These are phyloP conservation scores for Julus scandinavius DNA, from an alignment of 2,888 invertebrate species.

Conservation along the genomic window DNA sequence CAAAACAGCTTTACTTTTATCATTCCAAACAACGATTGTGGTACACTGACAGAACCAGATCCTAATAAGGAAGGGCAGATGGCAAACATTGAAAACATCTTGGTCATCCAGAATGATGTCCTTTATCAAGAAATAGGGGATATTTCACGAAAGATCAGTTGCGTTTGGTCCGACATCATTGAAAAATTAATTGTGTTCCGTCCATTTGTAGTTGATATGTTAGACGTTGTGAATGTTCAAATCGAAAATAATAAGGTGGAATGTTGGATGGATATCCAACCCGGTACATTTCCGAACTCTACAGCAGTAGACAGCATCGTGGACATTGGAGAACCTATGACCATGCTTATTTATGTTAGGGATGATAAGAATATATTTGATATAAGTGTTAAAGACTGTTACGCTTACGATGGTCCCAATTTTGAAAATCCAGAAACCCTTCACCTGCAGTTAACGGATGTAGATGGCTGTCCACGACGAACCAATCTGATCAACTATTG, in stretches of 20 bases:
- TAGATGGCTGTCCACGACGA: constrained; percentile 76
- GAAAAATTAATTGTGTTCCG: constrained; percentile 67
- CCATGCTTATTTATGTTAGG: constrained; percentile 76
- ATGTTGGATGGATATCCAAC: constrained; percentile 82
- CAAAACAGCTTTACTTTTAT: constrained; percentile 59
- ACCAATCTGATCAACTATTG: constrained; percentile 75
- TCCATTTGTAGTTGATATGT: constrained; percentile 77
- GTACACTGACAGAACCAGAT: constrained; percentile 59
- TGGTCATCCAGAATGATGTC: constrained; percentile 61
- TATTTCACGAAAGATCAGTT: constrained; percentile 74
- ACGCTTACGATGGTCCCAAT: constrained; percentile 75
- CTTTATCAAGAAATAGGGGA: constrained; percentile 69
- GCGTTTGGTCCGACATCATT: constrained; percentile 64
- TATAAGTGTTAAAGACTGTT: constrained; percentile 76
- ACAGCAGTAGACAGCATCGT: constrained; percentile 73
- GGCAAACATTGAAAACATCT: constrained; percentile 60
- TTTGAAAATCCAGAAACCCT: constrained; percentile 72
- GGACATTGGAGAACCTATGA: constrained; percentile 77
- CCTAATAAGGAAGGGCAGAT: constrained; percentile 58
- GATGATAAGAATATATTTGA: constrained; percentile 75
- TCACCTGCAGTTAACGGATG: constrained; percentile 75
- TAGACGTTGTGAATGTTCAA: constrained; percentile 76
- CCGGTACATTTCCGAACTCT: constrained; percentile 76
- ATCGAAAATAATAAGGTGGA: constrained; percentile 72
- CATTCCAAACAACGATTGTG: constrained; percentile 61